These are phyloP conservation scores for Dromococcyx pavoninus DNA, from an alignment of 2,797 vertebrate genomes.

Conservation along the genomic window DNA sequence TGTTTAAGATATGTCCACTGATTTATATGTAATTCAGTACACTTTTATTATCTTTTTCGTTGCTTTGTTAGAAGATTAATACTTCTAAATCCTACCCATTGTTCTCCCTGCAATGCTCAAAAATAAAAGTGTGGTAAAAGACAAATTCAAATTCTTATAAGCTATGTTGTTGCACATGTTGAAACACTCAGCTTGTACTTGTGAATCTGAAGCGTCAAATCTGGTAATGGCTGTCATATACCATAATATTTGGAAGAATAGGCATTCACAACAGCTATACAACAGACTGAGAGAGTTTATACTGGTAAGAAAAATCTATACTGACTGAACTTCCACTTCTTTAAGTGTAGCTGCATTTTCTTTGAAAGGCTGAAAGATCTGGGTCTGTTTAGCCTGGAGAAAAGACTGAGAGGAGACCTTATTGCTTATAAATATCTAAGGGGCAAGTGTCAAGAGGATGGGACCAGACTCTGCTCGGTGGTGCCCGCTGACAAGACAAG, in stretches of 20 bases:
- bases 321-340: background rate
- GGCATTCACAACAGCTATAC: background rate
- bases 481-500: too few species aligned
- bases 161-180: background rate
- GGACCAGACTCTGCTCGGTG: too few species aligned
- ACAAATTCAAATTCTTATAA: background rate
- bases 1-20: background rate
- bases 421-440: too few species aligned
- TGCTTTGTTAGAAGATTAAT: background rate
- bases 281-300: background rate
- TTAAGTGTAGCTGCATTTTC: background rate
- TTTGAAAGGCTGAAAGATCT: too few species aligned
- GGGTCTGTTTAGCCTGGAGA: too few species aligned
- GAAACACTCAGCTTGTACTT: background rate
- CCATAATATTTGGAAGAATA: background rate
- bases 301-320: background rate
- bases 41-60: background rate
- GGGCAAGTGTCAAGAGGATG: too few species aligned
- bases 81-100: background rate
- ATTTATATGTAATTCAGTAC: background rate
- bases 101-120: background rate
- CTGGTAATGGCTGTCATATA: background rate
- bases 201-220: background rate
- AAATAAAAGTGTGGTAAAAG: background rate
- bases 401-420: too few species aligned